Evolutionary conservation across 2,888 invertebrate genomes (phyloP).

Genomic region (Tipula confusa): DNA sequence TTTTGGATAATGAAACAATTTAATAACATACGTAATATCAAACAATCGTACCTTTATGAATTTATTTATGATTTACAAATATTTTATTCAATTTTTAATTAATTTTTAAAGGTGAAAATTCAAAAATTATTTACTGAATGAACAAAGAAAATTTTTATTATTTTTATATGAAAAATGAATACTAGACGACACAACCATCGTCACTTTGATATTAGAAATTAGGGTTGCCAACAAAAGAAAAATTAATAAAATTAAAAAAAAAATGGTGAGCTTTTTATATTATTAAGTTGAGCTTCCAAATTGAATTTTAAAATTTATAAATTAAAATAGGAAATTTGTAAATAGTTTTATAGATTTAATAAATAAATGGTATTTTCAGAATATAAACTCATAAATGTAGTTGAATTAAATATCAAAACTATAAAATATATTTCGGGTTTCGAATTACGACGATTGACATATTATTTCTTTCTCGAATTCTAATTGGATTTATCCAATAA

Average conservation of each 20-base stretch:
- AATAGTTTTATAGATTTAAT: too few relatives aligned
- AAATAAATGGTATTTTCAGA: too few relatives aligned
- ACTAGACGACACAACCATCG: conserved; percentile 6
- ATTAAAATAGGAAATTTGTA: too few relatives aligned
- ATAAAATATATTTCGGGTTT: background rate
- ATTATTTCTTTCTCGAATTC: background rate
- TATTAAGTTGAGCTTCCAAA: background rate
- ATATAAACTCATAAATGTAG: too few relatives aligned
- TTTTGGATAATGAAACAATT: background rate
- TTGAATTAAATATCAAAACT: too few relatives aligned
- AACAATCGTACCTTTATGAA: background rate
- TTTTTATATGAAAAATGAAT: conserved; percentile 25
- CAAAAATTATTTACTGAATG: conserved; percentile 16
- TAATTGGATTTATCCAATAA: background rate
- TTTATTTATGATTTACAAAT: background rate
- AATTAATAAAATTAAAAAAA: background rate
- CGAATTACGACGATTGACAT: background rate
- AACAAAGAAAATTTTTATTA: conserved; percentile 20
- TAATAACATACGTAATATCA: background rate
- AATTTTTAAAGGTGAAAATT: conserved; percentile 25
- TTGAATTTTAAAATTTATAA: background rate
- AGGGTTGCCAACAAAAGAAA: background rate
- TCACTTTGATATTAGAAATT: conserved; percentile 9
- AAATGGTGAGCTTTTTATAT: background rate
- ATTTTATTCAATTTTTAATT: conserved; percentile 25